Base-by-base conservation (phyloP, 2,888 invertebrate genomes). In the Agrotis puta region DNA sequence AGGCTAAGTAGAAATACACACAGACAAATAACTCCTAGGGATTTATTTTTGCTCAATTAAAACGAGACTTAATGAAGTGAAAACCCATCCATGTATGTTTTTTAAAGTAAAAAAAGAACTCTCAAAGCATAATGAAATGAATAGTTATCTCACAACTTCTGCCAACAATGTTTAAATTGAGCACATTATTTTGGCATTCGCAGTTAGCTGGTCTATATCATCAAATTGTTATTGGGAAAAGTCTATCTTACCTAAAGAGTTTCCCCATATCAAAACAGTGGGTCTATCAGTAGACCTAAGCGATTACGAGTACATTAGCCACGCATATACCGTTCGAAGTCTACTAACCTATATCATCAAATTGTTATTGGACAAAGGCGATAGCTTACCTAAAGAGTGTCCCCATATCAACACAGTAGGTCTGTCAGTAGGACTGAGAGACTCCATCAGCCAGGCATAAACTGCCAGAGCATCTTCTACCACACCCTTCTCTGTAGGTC, bases 181-280 rank as follows among this genome's bases (percentile, higher is more conserved):
- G 1, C 39, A 2, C 11, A 39, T 39, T 39, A 39, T 39, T 39
- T 39, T 39, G 9, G 39, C 74, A 97, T 39, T 39, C 1, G 9
- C 39, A 39, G 33, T 27, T 27, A 5, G 9, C 33, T 39, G 39
- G 4, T n/a, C n/a, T n/a, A n/a, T 47, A 7, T n/a, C 7, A 47
- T n/a, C 47, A 47, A n/a, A 47, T 45, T 45, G 14, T 45, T n/a
- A n/a, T n/a, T n/a, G n/a, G n/a, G n/a, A n/a, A 27, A 54, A 27
- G 3, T 4, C 18, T 2, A 27, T 24, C 71, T 79, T 83, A 94
- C 98, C 99, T 76, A 99, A 96, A 0, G 99, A 99, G 93, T 99
- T 99, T 0, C 99, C 99, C 99, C 99, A 99, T 1, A 99, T 96
- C 83, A 98, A 97, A 20, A 99, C 95, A 0, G 97, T 97, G 18